Conservation (phyloP, 2,113 vertebrate genomes). For the Lepus timidus region DNA sequence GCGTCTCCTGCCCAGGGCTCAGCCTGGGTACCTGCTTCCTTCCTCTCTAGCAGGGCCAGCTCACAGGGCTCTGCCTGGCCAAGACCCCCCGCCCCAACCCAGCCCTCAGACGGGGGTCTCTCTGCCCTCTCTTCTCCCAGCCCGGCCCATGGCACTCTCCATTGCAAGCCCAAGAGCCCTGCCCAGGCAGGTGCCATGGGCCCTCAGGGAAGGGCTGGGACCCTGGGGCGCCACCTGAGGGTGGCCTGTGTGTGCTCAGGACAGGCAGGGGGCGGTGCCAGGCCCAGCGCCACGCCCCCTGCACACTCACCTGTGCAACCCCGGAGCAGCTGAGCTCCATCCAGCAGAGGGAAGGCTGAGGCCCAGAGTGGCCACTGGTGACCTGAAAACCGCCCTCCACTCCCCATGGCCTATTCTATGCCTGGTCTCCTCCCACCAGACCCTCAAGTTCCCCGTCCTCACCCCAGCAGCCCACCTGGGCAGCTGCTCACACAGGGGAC, state of each 20-base stretch:
- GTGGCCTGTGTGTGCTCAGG: background rate
- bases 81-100: background rate
- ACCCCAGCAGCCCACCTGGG: background rate
- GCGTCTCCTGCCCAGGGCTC: too few relatives aligned
- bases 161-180: background rate
- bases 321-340: background rate
- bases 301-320: rapidly evolving
- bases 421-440: background rate
- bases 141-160: background rate
- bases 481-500: background rate
- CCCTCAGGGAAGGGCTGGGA: background rate
- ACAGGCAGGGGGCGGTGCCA: rapidly evolving
- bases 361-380: background rate
- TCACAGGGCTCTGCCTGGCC: background rate
- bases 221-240: background rate
- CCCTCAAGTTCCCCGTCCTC: background rate
- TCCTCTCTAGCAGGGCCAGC: background rate
- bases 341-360: background rate
- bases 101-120: background rate
- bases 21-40: background rate
- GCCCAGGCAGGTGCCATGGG: background rate
- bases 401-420: too few relatives aligned
- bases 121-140: background rate
- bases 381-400: background rate
- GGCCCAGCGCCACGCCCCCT: rapidly evolving